These are phyloP conservation scores for Cryptotermes secundus DNA, from an alignment of 1,140 invertebrate genomes.

Conservation along the genomic window DNA sequence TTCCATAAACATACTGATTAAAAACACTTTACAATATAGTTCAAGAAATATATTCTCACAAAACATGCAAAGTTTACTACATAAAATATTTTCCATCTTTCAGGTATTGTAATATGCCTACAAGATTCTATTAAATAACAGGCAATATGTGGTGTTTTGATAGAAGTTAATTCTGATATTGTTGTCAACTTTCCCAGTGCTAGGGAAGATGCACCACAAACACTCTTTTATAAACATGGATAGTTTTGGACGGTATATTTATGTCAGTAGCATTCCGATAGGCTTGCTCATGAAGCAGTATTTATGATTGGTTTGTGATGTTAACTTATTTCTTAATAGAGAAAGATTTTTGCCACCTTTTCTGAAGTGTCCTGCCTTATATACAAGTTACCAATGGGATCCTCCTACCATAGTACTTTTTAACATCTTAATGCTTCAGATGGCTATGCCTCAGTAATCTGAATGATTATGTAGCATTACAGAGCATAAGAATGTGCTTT, in stretches of 20 bases:
- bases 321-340: not conserved
- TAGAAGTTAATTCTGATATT: not conserved
- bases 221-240: not conserved
- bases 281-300: not conserved
- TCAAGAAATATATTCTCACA: constrained; percentile 7
- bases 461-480: too few species aligned
- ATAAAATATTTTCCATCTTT: not conserved
- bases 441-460: too few species aligned
- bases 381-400: not conserved
- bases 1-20: not conserved
- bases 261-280: not conserved
- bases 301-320: not conserved
- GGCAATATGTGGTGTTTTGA: not conserved
- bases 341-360: not conserved
- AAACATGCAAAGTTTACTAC: not conserved
- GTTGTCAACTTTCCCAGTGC: not conserved
- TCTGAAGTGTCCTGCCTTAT: not conserved
- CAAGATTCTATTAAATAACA: not conserved
- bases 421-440: not conserved
- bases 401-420: not conserved
- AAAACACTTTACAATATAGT: not conserved
- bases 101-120: not conserved
- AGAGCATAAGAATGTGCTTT: too few species aligned
- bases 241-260: not conserved
- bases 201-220: not conserved